Evolutionary conservation across 2,888 invertebrate species (phyloP).

Genomic region (Oxyscelio sp.): DNA sequence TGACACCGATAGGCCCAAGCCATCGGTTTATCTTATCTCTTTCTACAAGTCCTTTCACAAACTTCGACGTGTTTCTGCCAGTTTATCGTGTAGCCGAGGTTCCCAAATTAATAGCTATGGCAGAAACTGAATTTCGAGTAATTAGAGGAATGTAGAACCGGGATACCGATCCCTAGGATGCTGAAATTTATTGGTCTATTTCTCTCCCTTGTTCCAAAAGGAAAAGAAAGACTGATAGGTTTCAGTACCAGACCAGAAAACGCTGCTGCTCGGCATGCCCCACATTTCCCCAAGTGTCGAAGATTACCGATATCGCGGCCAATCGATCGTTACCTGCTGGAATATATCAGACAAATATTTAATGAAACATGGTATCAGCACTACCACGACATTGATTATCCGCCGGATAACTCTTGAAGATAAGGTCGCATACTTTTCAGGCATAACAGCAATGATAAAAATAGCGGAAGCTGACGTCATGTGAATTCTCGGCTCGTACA

Average conservation of each 20-base stretch:
- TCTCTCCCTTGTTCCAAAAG: no score
- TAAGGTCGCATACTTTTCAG: slow-evolving; percentile 28
- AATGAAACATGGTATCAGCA: slow-evolving; percentile 10
- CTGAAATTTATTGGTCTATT: no score
- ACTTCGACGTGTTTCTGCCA: slow-evolving; percentile 13
- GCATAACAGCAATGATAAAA: slow-evolving; percentile 38
- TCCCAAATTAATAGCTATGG: slow-evolving; percentile 13
- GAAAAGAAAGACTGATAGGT: no score
- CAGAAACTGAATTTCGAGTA: slow-evolving; percentile 41
- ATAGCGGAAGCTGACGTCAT: slow-evolving; percentile 62
- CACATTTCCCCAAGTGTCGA: no score
- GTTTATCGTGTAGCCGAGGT: background rate
- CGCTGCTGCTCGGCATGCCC: no score
- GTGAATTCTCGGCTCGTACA: background rate
- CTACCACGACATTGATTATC: slow-evolving; percentile 21
- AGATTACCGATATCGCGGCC: slow-evolving; percentile 22
- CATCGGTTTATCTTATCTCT: slow-evolving; percentile 52
- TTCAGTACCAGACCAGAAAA: no score
- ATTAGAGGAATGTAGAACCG: no score
- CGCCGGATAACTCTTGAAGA: slow-evolving; percentile 34
- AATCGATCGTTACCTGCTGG: slow-evolving; percentile 10
- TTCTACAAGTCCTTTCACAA: slow-evolving; percentile 42
- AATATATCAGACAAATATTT: slow-evolving; percentile 19
- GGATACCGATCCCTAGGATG: no score
- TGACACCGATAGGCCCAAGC: slow-evolving; percentile 4